Conservation (phyloP, 2,797 vertebrate genomes). For the Manis crassicaudata region DNA sequence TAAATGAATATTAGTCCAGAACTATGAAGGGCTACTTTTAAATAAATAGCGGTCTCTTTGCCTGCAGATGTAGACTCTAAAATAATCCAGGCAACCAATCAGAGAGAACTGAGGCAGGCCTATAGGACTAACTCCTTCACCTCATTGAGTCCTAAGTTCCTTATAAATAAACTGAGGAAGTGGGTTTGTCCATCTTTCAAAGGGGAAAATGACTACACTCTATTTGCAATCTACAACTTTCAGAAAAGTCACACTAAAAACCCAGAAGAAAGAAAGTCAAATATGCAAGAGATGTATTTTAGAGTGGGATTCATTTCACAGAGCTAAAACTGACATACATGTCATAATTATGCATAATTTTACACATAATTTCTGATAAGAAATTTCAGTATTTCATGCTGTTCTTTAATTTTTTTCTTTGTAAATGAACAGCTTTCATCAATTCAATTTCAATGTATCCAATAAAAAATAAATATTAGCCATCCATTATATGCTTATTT, state of each 20-base stretch:
- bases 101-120: not conserved
- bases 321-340: not conserved
- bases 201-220: not conserved
- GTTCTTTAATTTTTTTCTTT: constrained; percentile 31
- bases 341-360: not conserved
- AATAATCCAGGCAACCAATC: not conserved
- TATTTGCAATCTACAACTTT: not conserved
- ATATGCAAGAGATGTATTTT: not conserved
- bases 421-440: not conserved
- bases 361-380: not conserved
- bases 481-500: not conserved
- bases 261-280: constrained; percentile 20
- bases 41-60: not conserved
- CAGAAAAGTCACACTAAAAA: constrained; percentile 45
- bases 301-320: not conserved
- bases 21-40: not conserved
- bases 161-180: not conserved
- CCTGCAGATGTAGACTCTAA: not conserved
- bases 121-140: not conserved
- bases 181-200: not conserved
- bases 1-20: not conserved
- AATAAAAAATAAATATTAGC: constrained; percentile 14
- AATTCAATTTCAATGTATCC: not conserved
- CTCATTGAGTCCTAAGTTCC: not conserved
- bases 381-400: not conserved